Evolutionary conservation across 2,797 vertebrate genomes (phyloP), one percentile per base, ranked within the genome.

Genomic region (Rhodeus uyekii): DNA sequence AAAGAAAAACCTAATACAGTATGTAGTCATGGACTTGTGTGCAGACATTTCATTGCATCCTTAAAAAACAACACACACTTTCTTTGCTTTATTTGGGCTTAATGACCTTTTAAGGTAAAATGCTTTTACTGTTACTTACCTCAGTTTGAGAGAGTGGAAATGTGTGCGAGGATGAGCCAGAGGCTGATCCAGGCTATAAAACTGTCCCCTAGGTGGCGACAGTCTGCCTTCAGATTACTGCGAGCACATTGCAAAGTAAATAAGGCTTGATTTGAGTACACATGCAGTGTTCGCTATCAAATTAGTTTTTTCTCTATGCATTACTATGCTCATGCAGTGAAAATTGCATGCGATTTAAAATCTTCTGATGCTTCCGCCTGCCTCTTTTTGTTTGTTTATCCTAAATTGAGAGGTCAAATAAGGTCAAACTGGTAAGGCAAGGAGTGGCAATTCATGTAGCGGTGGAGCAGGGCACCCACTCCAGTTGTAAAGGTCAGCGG

Each of bases 201-300:
- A 90, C 42, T 83, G 32, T 84, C 92, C 94, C 93, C 89, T 93
- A 95, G 94, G 93, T 94, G 94, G 95, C 91, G 90, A 87, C 91
- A 93, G 89, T 86, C 79, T 88, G 81, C 85, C 87, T 86, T 53
- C 12, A 74, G 75, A 46, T 61, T 61, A 19, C 55, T 12, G 60
- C 24, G 38, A 67, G 50, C 38, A 48, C 27, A 36, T 22, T 16
- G 27, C 22, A 68, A 36, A 46, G 32, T 42, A 29, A 42, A 50
- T 14, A 16, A 60, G 38, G 50, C 63, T 68, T 65, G 10, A 67
- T 65, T 72, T 50, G 60, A 75, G 19, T 34, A 16, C 48, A 69
- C 63, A 42, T 68, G 32, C 44, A 16, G 29, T 48, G 44, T 55
- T 38, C 1, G 8, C 7, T 27, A n/a, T 68, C 5, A 29, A 16